Base-by-base conservation (phyloP, 2,888 invertebrate species). In the Phragmatobia fuliginosa region DNA sequence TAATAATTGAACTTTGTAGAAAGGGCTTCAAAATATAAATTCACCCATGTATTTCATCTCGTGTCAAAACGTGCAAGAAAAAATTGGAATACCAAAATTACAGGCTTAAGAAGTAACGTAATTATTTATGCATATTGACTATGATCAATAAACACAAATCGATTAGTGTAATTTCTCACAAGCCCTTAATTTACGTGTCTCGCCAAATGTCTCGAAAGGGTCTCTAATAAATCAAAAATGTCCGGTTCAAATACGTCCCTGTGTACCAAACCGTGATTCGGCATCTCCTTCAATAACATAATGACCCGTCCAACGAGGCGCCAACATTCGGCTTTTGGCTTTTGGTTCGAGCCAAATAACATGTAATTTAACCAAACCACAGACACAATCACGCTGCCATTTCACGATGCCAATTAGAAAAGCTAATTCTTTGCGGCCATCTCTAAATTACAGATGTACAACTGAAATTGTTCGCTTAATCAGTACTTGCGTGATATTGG, bases 251-350 rank as follows among this genome's bases (percentile, higher is more conserved):
- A 72, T 90, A 76, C 92, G 73, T 58, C 85, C 79, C 91, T 90
- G 92, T 71, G 62, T 45, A 67, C 66, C 74, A 78, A 80, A 77
- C 82, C 87, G 88, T 85, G 85, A 87, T 85, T 87, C 86, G 87
- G 84, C 86, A 84, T 83, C 87, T 85, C 89, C 89, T 84, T 87
- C 91, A 90, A 91, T 91, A 90, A 87, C 79, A 85, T 92, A 93
- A 94, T 91, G 88, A 91, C 79, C 80, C 87, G 79, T 80, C 85
- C 88, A 92, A 93, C 88, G 82, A 93, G 94, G 94, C 94, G 94
- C 94, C 94, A 92, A 93, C 89, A 86, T 83, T 89, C 86, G 86
- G 85, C 90, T 90, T 89, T 90, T 86, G 88, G 87, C 87, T 87
- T 85, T 85, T 80, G 77, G 81, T 66, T 56, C 74, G 83, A 80